phyloP scores from a whole-genome alignment of 1,140 invertebrate species.

The Diorhabda elongata region DNA sequence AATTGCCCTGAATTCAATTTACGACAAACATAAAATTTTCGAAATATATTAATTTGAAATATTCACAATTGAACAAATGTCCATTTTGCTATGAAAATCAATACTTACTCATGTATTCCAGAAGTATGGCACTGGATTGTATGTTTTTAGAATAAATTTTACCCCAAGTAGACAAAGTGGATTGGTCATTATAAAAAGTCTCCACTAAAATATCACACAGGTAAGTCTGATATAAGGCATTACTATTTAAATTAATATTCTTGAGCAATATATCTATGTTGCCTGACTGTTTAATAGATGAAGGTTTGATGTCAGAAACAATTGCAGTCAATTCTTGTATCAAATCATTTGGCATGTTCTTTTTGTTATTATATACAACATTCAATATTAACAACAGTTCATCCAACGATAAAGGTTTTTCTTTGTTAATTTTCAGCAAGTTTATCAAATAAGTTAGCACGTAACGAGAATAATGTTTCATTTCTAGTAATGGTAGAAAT shows the following conservation, averaged over 20 bases:
- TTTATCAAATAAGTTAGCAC: conserved; percentile 66
- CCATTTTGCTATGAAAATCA: not conserved
- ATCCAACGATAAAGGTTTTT: conserved; percentile 29
- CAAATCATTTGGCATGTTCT: conserved; percentile 39
- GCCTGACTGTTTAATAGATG: conserved; percentile 39
- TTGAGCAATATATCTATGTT: conserved; percentile 50
- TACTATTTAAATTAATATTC: conserved; percentile 46
- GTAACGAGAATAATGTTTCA: conserved; percentile 68
- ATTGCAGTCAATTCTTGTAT: conserved; percentile 40
- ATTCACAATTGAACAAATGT: not conserved
- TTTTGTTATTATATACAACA: conserved; percentile 36
- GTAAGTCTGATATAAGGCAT: conserved; percentile 46
- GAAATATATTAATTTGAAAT: not conserved
- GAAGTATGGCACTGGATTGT: conserved; percentile 48
- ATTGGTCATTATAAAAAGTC: conserved; percentile 50
- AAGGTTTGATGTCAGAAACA: conserved; percentile 45
- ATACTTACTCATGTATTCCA: conserved; percentile 51
- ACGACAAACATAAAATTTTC: no score
- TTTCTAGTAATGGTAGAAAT: conserved; percentile 70
- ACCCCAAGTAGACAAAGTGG: conserved; percentile 54
- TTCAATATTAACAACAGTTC: conserved; percentile 40
- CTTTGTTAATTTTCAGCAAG: conserved; percentile 48
- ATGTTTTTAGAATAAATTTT: conserved; percentile 54
- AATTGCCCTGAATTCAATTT: not conserved
- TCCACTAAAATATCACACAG: conserved; percentile 47